Conservation (phyloP, 1,140 invertebrate species). For the Drosophila arawakana region DNA sequence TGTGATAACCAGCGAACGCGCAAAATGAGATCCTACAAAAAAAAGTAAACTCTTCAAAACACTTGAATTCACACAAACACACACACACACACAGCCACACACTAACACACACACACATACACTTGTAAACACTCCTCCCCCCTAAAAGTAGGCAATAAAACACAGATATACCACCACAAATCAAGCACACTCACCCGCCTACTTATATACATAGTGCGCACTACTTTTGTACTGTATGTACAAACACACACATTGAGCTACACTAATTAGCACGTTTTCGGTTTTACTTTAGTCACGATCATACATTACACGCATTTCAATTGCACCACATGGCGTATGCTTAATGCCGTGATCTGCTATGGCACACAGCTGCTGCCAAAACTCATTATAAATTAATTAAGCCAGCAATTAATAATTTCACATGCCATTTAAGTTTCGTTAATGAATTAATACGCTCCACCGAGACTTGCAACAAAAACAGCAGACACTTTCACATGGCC, state of each 20-base stretch:
- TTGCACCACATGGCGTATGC: constrained; percentile 46
- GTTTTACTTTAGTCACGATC: constrained; percentile 40
- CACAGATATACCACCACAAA: constrained; percentile 12
- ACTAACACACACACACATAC: constrained; percentile 14
- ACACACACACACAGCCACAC: constrained; percentile 6
- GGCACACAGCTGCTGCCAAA: constrained; percentile 63
- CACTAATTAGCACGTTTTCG: constrained; percentile 32
- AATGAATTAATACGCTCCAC: constrained; percentile 65
- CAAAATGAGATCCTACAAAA: constrained; percentile 48
- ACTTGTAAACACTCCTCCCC: constrained; percentile 6
- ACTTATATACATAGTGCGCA: constrained; percentile 31
- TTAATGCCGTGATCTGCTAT: constrained; percentile 35
- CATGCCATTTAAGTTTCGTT: constrained; percentile 77
- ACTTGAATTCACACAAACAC: constrained; percentile 7
- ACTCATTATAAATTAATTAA: constrained; percentile 81
- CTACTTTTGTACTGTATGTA: constrained; percentile 10
- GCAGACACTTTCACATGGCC: neutral
- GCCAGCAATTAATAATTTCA: constrained; percentile 79
- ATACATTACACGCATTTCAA: constrained; percentile 28
- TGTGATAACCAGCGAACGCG: constrained; percentile 70
- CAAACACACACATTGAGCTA: constrained; percentile 19
- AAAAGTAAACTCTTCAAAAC: constrained; percentile 22
- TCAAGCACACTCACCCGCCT: constrained; percentile 15
- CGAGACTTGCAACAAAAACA: constrained; percentile 47
- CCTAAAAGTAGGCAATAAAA: constrained; percentile 26